These are phyloP conservation scores for Trogon surrucura DNA, from an alignment of 2,113 vertebrate genomes.

Conservation along the genomic window DNA sequence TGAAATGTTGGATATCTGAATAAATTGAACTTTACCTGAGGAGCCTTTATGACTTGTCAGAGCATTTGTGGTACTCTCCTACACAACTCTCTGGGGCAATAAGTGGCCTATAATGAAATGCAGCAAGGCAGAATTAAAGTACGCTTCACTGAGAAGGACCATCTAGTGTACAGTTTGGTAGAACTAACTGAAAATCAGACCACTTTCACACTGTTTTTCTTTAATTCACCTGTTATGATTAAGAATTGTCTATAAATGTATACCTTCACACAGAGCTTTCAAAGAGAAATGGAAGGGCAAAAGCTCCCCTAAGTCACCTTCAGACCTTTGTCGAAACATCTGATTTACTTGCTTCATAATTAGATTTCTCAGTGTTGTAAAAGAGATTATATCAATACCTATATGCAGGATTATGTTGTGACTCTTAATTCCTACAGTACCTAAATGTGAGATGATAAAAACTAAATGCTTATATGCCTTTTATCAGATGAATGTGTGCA, in stretches of 20 bases:
- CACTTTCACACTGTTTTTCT: background rate
- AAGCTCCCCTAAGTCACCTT: background rate
- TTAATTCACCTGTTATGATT: background rate
- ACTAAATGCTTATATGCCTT: background rate
- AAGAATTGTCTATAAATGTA: background rate
- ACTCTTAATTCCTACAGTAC: background rate
- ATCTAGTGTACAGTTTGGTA: background rate
- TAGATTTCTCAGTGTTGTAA: background rate
- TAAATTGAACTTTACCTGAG: background rate
- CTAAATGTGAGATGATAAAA: background rate
- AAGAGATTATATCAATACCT: background rate
- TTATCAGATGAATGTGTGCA: background rate
- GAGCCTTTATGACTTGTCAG: background rate
- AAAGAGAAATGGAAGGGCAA: background rate
- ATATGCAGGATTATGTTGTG: background rate
- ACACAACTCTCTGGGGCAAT: accelerated
- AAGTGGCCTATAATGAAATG: background rate
- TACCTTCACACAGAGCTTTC: background rate
- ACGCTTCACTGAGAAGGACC: background rate
- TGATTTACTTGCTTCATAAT: background rate
- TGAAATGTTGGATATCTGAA: background rate
- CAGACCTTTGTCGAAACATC: background rate
- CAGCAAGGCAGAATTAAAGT: background rate
- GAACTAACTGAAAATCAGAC: background rate
- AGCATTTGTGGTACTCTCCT: background rate